phyloP scores from a whole-genome alignment of 1,140 invertebrate genomes.

The Nylanderia fulva region DNA sequence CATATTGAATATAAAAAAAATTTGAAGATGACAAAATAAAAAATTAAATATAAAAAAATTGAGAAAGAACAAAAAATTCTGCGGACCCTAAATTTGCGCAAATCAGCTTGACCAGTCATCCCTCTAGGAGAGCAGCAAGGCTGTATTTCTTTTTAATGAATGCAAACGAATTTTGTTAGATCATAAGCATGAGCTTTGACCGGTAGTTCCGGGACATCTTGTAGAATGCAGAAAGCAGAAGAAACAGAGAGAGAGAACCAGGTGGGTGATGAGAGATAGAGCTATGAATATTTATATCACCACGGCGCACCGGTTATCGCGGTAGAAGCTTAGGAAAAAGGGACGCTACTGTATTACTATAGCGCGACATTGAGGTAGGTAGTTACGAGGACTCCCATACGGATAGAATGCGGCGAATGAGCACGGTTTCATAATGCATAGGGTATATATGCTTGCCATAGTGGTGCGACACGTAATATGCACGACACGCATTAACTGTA shows the following conservation, averaged over 20 bases:
- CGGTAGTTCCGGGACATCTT: background rate
- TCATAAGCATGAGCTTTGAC: background rate
- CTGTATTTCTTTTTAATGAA: background rate
- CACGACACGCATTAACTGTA: constrained; percentile 29
- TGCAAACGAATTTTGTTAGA: background rate
- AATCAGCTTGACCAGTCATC: background rate
- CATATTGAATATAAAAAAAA: too few relatives aligned
- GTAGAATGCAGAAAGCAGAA: constrained; percentile 18
- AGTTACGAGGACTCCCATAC: constrained; percentile 21
- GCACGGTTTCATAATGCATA: constrained; percentile 40
- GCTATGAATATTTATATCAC: constrained; percentile 77
- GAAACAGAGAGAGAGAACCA: constrained; percentile 16
- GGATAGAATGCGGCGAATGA: constrained; percentile 39
- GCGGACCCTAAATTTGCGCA: background rate
- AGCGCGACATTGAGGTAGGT: background rate
- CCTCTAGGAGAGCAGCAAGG: background rate
- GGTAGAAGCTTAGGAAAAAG: constrained; percentile 60
- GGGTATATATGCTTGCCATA: background rate
- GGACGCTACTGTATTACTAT: background rate
- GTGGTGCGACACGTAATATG: constrained; percentile 37
- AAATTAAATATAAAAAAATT: too few relatives aligned
- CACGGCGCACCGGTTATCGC: constrained; percentile 67
- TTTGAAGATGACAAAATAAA: too few relatives aligned
- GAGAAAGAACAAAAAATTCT: too few relatives aligned
- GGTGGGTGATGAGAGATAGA: constrained; percentile 10